A percentile compares a stretch with the other conserved stretches of the same genome.
These are phyloP conservation scores for Callithrix jacchus DNA, from an alignment of 2,113 vertebrate genomes.

Conservation along the genomic window DNA sequence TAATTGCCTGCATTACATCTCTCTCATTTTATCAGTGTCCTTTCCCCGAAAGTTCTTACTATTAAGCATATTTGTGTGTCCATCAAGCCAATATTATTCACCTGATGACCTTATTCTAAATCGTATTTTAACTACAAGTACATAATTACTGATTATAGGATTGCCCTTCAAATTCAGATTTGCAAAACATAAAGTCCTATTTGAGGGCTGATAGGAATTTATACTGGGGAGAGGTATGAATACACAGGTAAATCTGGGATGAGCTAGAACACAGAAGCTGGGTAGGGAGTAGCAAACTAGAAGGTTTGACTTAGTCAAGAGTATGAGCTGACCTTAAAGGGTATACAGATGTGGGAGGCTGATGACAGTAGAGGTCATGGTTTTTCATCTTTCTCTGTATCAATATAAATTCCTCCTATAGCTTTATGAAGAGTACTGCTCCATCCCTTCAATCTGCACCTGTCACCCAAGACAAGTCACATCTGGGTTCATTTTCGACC, in stretches of 20 bases:
- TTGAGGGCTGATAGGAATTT: background rate
- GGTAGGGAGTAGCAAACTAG: too few species aligned
- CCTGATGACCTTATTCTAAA: background rate
- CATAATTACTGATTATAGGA: background rate
- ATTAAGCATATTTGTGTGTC: background rate
- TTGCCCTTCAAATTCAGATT: background rate
- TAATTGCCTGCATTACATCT: background rate
- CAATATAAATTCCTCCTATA: background rate
- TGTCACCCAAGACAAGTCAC: background rate
- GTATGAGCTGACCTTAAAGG: background rate
- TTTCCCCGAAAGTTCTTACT: background rate
- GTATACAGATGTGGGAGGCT: background rate
- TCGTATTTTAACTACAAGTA: background rate
- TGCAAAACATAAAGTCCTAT: background rate
- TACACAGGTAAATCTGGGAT: background rate
- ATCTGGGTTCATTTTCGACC: accelerated
- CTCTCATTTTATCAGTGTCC: background rate
- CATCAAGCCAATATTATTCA: background rate
- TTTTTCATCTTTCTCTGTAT: background rate
- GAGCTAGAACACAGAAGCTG: background rate
- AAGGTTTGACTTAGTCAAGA: background rate
- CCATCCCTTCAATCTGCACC: background rate
- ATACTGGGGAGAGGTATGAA: background rate
- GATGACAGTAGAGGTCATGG: background rate
- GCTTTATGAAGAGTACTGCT: background rate